Conservation (phyloP, 2,113 vertebrate species). For the Odocoileus virginianus region DNA sequence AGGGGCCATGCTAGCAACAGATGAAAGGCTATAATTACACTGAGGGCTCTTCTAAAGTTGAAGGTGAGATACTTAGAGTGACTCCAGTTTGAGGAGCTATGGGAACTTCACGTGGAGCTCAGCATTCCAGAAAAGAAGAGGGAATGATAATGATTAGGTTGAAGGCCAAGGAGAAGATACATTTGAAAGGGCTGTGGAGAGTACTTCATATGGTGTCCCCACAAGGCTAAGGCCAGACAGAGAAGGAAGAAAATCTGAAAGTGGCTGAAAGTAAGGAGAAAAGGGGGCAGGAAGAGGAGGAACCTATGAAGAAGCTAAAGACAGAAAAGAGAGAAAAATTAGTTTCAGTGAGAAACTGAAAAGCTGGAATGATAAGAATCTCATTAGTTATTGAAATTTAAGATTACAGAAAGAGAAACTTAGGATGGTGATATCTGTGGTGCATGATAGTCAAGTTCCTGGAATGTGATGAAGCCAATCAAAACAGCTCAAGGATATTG, state of each 20-base stretch:
- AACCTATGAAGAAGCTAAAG: background rate
- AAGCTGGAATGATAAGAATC: background rate
- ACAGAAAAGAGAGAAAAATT: background rate
- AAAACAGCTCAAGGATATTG: background rate
- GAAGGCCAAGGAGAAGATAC: background rate
- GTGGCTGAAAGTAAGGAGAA: background rate
- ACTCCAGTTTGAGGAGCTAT: background rate
- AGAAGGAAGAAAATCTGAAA: background rate
- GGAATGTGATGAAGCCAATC: conserved; percentile 2
- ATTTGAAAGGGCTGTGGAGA: background rate
- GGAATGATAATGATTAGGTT: background rate
- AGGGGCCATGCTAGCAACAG: background rate
- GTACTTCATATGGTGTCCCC: background rate
- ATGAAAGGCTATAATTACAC: background rate
- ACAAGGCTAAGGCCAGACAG: background rate
- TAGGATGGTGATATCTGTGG: background rate
- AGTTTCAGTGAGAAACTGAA: background rate
- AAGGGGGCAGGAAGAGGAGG: background rate
- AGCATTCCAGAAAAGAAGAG: background rate
- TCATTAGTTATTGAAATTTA: background rate
- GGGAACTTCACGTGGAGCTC: background rate
- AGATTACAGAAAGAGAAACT: conserved; percentile 9
- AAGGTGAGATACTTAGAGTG: background rate
- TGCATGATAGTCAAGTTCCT: background rate
- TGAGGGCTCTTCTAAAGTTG: background rate